These are phyloP conservation scores for Sinocyclocheilus grahami DNA, from an alignment of 2,113 vertebrate species.

Conservation along the genomic window DNA sequence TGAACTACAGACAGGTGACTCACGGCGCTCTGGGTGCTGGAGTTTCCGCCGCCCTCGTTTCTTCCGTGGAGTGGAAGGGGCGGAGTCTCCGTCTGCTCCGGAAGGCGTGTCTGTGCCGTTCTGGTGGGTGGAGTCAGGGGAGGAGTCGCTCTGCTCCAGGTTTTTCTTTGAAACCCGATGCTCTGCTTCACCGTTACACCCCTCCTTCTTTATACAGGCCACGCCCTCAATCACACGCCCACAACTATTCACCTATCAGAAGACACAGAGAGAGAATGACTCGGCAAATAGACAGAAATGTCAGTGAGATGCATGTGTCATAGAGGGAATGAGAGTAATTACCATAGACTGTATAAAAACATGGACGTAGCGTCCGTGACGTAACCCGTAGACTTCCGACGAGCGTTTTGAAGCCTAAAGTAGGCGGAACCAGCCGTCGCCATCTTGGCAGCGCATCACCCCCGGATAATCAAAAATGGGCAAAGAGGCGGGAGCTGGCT, in stretches of 20 bases:
- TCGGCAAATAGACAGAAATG: background rate
- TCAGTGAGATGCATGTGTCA: slow-evolving; percentile 4
- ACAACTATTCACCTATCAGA: slow-evolving; percentile 78
- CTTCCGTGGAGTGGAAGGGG: slow-evolving; percentile 72
- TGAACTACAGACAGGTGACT: slow-evolving; percentile 48
- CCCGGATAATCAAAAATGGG: too few species aligned
- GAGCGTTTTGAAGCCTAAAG: too few species aligned
- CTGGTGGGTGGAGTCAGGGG: slow-evolving; percentile 74
- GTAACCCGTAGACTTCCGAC: too few species aligned
- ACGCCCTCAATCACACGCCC: slow-evolving; percentile 76
- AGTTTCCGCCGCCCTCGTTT: slow-evolving; percentile 74
- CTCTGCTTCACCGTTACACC: slow-evolving; percentile 81
- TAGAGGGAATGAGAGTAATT: background rate
- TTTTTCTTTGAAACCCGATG: slow-evolving; percentile 63
- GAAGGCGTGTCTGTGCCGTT: slow-evolving; percentile 86
- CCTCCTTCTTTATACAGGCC: slow-evolving; percentile 75
- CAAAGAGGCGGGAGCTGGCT: too few species aligned
- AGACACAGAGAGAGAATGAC: slow-evolving; percentile 59
- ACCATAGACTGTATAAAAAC: too few species aligned
- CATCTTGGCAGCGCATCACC: too few species aligned
- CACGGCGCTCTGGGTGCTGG: slow-evolving; percentile 67
- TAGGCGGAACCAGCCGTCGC: too few species aligned
- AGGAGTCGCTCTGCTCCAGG: slow-evolving; percentile 44
- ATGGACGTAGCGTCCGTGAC: too few species aligned
- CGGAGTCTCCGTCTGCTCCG: slow-evolving; percentile 77